Evolutionary conservation across 2,113 vertebrate species (phyloP).

Genomic region (Chrysochloris asiatica): DNA sequence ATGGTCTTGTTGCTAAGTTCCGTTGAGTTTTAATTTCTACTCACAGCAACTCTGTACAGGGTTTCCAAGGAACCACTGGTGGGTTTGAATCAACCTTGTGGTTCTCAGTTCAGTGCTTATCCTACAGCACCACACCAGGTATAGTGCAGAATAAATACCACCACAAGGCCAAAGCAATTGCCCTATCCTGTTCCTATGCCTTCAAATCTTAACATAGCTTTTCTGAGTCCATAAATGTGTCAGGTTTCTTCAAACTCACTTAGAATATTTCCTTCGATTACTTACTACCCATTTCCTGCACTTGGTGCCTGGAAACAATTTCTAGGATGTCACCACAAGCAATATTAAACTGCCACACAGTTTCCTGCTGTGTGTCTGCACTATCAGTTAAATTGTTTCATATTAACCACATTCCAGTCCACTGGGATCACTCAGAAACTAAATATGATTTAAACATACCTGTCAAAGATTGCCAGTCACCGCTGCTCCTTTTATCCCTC

Average conservation of each 20-base stretch:
- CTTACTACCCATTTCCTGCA: conserved; percentile 77
- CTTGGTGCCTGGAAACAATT: conserved; percentile 74
- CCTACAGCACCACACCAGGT: too few relatives aligned
- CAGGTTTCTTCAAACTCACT: conserved; percentile 74
- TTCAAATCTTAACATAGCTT: conserved; percentile 41
- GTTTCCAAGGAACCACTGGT: too few relatives aligned
- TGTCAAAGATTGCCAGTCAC: conserved; percentile 58
- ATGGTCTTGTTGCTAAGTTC: too few relatives aligned
- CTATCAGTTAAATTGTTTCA: conserved; percentile 77
- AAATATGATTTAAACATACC: conserved; percentile 76
- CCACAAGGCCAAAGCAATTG: conserved; percentile 13
- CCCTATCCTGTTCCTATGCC: not conserved
- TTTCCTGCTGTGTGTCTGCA: conserved; percentile 74
- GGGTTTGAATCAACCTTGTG: too few relatives aligned
- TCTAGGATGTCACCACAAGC: conserved; percentile 75
- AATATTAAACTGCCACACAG: conserved; percentile 72
- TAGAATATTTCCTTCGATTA: conserved; percentile 76
- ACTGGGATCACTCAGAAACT: conserved; percentile 66
- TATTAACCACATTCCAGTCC: conserved; percentile 77
- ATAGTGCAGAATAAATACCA: conserved; percentile 47
- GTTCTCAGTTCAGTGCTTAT: too few relatives aligned
- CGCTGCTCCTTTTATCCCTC: conserved; percentile 41
- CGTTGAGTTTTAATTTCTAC: too few relatives aligned
- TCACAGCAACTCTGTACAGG: too few relatives aligned
- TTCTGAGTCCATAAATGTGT: conserved; percentile 73